These are phyloP conservation scores for Drosophila peninsularis DNA, from an alignment of 2,888 invertebrate species.

Conservation along the genomic window DNA sequence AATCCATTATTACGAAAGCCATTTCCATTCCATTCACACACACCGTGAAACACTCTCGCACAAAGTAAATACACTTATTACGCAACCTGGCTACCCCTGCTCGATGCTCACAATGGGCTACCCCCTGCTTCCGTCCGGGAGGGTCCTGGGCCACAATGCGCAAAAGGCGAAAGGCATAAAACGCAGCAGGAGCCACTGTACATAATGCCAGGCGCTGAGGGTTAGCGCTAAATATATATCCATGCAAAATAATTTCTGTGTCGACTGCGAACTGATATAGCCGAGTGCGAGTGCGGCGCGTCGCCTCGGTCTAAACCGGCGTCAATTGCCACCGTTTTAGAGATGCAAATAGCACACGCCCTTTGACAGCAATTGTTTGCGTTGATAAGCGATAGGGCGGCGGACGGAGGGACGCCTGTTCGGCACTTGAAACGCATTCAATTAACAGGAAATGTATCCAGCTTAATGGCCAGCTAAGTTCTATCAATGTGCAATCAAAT, in stretches of 20 bases:
- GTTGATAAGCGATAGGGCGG: neutral
- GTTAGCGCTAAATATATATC: constrained; percentile 20
- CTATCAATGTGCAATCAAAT: constrained; percentile 41
- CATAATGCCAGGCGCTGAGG: constrained; percentile 54
- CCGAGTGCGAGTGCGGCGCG: constrained; percentile 20
- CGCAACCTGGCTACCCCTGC: constrained; percentile 47
- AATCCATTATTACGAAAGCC: constrained; percentile 80
- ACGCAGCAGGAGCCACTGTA: constrained; percentile 73
- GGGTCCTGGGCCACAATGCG: constrained; percentile 4
- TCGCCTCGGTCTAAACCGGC: constrained; percentile 40
- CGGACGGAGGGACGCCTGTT: neutral
- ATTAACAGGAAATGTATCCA: constrained; percentile 48
- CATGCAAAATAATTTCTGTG: constrained; percentile 25
- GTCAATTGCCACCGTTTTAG: constrained; percentile 48
- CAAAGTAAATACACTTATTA: constrained; percentile 80
- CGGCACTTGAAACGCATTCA: constrained; percentile 41
- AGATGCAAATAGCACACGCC: constrained; percentile 60
- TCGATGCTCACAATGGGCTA: neutral
- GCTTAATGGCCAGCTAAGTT: constrained; percentile 25
- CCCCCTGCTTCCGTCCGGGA: neutral
- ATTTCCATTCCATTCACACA: constrained; percentile 69
- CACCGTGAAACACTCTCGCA: constrained; percentile 33
- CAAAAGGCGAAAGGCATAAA: constrained; percentile 53
- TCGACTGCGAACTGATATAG: constrained; percentile 38
- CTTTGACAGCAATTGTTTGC: constrained; percentile 45